phyloP scores from a whole-genome alignment of 2,113 vertebrate species.

The Protomyctophum bolini region DNA sequence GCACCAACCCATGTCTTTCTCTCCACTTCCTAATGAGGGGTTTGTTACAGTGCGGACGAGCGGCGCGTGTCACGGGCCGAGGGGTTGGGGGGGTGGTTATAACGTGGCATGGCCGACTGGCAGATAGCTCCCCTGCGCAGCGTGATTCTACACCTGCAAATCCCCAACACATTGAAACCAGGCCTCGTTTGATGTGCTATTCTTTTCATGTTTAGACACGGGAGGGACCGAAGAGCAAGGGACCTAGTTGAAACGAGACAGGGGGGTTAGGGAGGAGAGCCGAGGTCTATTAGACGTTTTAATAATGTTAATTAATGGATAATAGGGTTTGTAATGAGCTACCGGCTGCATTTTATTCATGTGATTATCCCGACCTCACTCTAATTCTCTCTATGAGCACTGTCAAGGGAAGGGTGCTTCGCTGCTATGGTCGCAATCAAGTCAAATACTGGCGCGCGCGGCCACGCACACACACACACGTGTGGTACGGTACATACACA shows the following conservation, averaged over 20 bases:
- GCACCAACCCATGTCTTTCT: conserved; percentile 60
- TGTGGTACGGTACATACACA: not conserved
- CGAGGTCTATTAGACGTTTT: conserved; percentile 75
- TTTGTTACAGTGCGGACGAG: conserved; percentile 65
- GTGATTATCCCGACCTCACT: conserved; percentile 67
- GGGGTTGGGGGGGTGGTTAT: conserved; percentile 5
- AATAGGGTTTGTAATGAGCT: conserved; percentile 81
- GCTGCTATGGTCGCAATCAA: conserved; percentile 11
- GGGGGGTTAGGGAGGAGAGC: conserved; percentile 61
- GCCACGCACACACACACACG: conserved; percentile 1
- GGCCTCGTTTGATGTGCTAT: conserved; percentile 81
- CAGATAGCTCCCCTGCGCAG: conserved; percentile 60
- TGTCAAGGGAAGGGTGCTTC: conserved; percentile 42
- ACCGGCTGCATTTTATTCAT: conserved; percentile 75
- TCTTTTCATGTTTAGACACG: conserved; percentile 80
- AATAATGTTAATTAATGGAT: conserved; percentile 85
- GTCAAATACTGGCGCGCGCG: conserved; percentile 45
- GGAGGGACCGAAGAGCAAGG: conserved; percentile 67
- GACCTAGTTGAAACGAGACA: conserved; percentile 74
- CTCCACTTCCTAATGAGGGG: conserved; percentile 77
- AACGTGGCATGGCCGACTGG: conserved; percentile 34
- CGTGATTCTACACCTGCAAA: conserved; percentile 76
- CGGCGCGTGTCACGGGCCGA: conserved; percentile 48
- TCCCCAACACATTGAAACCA: conserved; percentile 76
- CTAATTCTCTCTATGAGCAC: conserved; percentile 61